Conservation (phyloP, 64 coral and sea anemone genomes). For the Montipora foliosa region DNA sequence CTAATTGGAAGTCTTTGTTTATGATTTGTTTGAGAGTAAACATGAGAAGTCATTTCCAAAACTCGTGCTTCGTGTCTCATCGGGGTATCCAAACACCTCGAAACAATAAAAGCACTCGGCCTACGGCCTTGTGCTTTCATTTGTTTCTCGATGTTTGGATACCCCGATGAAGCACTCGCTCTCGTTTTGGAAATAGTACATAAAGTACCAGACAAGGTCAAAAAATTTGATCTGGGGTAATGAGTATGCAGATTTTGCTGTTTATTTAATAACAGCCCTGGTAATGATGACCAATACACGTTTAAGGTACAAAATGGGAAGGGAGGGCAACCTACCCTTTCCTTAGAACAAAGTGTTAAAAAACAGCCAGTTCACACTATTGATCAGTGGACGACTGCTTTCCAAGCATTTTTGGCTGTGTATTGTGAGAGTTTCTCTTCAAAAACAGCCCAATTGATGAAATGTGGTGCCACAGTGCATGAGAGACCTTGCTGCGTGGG, state of each 20-base stretch:
- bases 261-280: slow-evolving; percentile 11
- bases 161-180: too few relatives aligned
- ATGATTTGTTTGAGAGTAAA: too few relatives aligned
- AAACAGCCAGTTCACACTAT: slow-evolving; percentile 11
- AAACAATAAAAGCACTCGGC: too few relatives aligned
- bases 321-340: neutral
- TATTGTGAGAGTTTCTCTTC: slow-evolving; percentile 32
- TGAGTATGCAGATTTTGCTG: slow-evolving; percentile 12
- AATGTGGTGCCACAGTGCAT: slow-evolving; percentile 50
- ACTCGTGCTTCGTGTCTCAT: too few relatives aligned
- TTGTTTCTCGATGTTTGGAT: too few relatives aligned
- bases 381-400: slow-evolving; percentile 23
- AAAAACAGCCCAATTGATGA: slow-evolving; percentile 46
- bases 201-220: neutral
- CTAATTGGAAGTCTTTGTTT: too few relatives aligned
- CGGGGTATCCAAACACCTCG: too few relatives aligned
- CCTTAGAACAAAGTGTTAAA: slow-evolving; percentile 27
- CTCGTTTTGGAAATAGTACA: neutral
- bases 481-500: neutral
- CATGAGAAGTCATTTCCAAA: too few relatives aligned
- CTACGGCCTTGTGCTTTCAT: too few relatives aligned
- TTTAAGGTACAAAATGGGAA: neutral
- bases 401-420: slow-evolving; percentile 62
- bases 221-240: slow-evolving; percentile 16
- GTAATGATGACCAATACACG: neutral